Evolutionary conservation across 2,797 vertebrate species (phyloP), one percentile per base, ranked within the genome.

Genomic region (Setipinna tenuifilis): DNA sequence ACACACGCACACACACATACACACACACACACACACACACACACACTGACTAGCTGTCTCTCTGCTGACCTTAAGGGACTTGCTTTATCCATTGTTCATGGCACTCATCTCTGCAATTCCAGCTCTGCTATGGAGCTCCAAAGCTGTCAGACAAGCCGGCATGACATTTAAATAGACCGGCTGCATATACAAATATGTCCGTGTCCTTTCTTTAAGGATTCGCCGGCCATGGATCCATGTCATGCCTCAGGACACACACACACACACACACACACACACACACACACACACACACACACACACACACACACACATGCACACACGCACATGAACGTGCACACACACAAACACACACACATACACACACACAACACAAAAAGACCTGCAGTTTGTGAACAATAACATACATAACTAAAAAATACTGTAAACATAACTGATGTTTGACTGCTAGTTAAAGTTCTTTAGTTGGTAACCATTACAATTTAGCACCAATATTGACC

Each of bases 51-150:
- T 9, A 9, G n/a, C 61, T 41, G 31, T 35, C 19, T 78, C 71
- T 78, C 71, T 41, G 35, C 35, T 78, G 35, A 78, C 71, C 71
- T 9, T 41, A 41, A 78, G 71, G 71, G 71, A 78, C 31, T 78
- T 78, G 71, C 31, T 44, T 35, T 28, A 71, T 71, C 65, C 65
- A 71, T 2, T 71, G 25, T 35, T 71, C 65, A 17, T 44, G 17
- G 16, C 31, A 7, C 23, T 78, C 71, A 78, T 44, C 71, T 41
- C 31, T 44, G 6, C 35, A 78, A 78, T 78, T 17, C 71, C 16
- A 78, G 7, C 35, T 78, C 35, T 19, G 17, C 31, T 21, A 2
- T 54, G 3, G 50, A 19, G 35, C 35, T 78, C 71, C 41, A 21
- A 10, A 19, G 17, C 0, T 78, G 35, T 44, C 35, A 78, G 31